Base-by-base conservation (phyloP, 2,113 vertebrate genomes). In the Hydrochoerus hydrochaeris region DNA sequence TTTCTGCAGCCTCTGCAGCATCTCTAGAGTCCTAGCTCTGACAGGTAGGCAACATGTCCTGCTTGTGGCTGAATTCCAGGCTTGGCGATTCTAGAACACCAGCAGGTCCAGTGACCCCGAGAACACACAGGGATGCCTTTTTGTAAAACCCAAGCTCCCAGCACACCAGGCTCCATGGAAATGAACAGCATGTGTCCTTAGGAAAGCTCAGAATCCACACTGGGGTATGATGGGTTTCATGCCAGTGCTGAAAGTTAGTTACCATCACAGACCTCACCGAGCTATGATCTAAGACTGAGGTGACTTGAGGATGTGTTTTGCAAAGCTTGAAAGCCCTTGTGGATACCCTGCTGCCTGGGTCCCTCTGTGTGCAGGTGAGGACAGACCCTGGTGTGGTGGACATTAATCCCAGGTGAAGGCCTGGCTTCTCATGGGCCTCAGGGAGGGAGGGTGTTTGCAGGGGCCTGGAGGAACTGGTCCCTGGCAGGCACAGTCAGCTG, bases 381-480 rank as follows among this genome's bases (percentile, higher is more conserved):
- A 80, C 77, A 80, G 30, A 52, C 11, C 46, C 17, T 52, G 44
- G 30, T 35, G 14, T 80, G 49, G 17, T 35, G 49, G 77, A 52
- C 77, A 54, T 19, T 7, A 9, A 32, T 20, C 49, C 77, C 77
- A 80, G 77, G 17, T 19, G 19, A 49, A 80, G 32, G 14, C 13
- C 73, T 14, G 3, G 14, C 26, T 28, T 26, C 28, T 41, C 1
- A 5, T 46, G 13, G 19, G 3, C 1, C 20, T 22, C 12, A n/a
- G 24, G 28, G n/a, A 63, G 26, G 11, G 13, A 30, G 22, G 28
- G 41, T 46, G n/a, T 20, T 38, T 44, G 38, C 14, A 0, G 38
- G 28, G 4, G 0, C 3, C 77, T 32, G 38, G 17, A 2, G 10
- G 13, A 30, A 58, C 30, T 7, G 1, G 12, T 19, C 24, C 28